A percentile compares a stretch with the other conserved stretches of the same genome.
These are phyloP conservation scores for Scolopax bukidnonensis DNA, from an alignment of 2,797 vertebrate species.

Conservation along the genomic window DNA sequence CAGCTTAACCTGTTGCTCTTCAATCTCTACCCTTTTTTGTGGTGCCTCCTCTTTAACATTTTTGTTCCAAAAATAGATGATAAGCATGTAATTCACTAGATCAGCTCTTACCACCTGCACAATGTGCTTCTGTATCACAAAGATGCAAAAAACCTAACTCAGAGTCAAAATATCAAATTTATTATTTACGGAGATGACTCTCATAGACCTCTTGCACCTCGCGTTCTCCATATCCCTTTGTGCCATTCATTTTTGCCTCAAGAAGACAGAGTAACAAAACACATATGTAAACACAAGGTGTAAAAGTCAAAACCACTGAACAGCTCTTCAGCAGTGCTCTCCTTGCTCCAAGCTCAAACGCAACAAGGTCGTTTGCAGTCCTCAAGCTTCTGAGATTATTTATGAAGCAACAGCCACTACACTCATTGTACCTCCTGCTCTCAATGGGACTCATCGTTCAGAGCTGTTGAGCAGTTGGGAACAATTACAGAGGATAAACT, in stretches of 20 bases:
- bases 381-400: constrained; percentile 56
- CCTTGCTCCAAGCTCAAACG: background rate
- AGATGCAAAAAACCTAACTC: background rate
- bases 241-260: background rate
- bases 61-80: background rate
- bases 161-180: background rate
- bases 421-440: constrained; percentile 43
- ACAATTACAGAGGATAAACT: constrained; percentile 73
- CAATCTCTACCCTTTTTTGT: background rate
- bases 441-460: constrained; percentile 69
- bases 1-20: background rate
- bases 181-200: background rate
- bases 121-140: background rate
- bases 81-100: background rate
- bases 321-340: background rate
- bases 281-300: background rate
- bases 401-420: constrained; percentile 53
- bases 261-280: background rate
- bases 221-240: background rate
- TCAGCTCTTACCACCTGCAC: background rate
- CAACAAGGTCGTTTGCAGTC: constrained; percentile 52
- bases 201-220: background rate
- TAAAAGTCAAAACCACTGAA: background rate
- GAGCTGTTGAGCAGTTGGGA: constrained; percentile 69
- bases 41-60: background rate